Evolutionary conservation across 2,113 vertebrate species (phyloP), one percentile per base, ranked within the genome.

Genomic region (Gadus chalcogrammus): DNA sequence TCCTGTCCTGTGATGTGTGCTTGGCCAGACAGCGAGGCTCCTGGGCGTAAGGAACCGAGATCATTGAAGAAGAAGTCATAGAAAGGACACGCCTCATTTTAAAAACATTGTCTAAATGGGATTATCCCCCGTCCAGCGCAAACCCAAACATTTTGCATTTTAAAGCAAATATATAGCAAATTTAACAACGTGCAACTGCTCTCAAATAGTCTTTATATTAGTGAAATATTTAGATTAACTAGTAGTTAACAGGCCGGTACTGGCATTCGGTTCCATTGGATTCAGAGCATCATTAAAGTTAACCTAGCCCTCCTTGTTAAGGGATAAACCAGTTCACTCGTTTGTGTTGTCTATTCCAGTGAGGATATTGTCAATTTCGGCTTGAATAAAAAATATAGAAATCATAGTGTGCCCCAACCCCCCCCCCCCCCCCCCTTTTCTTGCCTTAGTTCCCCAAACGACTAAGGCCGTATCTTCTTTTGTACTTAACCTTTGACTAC

Each of bases 21-120:
- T 89, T 48, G 87, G 87, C 87, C 87, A 89, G 89, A 89, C 88
- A 86, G 82, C 75, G 75, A 69, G 88, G 87, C 89, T 89, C 88
- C 89, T 89, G 84, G 83, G 85, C 84, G 85, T 88, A 85, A 86
- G 85, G 86, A 85, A 82, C 82, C 85, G 6, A 16, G 85, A 85
- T 85, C 80, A 84, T 81, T 86, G 83, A 88, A 87, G 80, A 88
- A 87, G 80, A 86, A 85, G 80, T 81, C 82, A 64, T 58, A 87
- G 80, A 79, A 72, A 87, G 81, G 87, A 87, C 85, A 85, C 88
- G 84, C 84, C 82, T 83, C 83, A 79, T 87, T 82, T 80, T 79
- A 15, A 35, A 83, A 77, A 79, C 79, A 70, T 79, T 85, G 77
- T 78, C 84, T 83, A 82, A 84, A 83, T 71, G 72, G 83, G 74